A percentile compares a stretch with the other conserved stretches of the same genome.
phyloP scores from a whole-genome alignment of 1,140 invertebrate species.

The Tetramorium simillimum region DNA sequence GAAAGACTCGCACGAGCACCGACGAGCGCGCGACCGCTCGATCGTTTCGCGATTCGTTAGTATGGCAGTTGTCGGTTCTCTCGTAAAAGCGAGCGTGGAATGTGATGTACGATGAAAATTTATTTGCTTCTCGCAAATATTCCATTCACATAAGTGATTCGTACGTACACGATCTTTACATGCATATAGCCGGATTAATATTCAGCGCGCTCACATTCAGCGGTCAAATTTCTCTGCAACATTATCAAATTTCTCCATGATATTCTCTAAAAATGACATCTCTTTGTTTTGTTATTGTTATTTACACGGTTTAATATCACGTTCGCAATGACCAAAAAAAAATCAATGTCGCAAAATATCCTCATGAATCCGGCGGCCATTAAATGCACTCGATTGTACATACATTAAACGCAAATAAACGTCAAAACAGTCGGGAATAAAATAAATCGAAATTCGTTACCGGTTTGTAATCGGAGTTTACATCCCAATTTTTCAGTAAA shows the following conservation, averaged over 20 bases:
- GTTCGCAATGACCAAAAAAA: neutral
- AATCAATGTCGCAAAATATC: neutral
- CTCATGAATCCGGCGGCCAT: neutral
- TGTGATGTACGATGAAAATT: constrained; percentile 6
- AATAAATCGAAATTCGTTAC: constrained; percentile 15
- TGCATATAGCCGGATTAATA: neutral
- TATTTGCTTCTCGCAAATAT: constrained; percentile 17
- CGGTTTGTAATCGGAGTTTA: neutral
- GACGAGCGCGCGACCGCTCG: neutral
- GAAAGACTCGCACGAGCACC: constrained; percentile 51
- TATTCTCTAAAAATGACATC: neutral
- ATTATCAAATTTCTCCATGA: neutral
- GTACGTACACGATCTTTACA: neutral
- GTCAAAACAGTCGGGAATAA: neutral
- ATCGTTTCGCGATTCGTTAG: constrained; percentile 59
- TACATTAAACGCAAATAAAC: constrained; percentile 17
- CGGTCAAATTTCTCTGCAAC: neutral
- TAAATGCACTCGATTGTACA: constrained; percentile 24
- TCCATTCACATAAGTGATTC: neutral
- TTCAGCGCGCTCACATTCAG: neutral
- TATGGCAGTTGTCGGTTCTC: constrained; percentile 10
- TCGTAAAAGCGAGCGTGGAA: constrained; percentile 32
- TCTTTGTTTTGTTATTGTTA: neutral
- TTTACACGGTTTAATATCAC: neutral
- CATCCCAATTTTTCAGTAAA: neutral